These are phyloP conservation scores for Chironomus striatipennis DNA, from an alignment of 1,140 invertebrate genomes.

Conservation along the genomic window DNA sequence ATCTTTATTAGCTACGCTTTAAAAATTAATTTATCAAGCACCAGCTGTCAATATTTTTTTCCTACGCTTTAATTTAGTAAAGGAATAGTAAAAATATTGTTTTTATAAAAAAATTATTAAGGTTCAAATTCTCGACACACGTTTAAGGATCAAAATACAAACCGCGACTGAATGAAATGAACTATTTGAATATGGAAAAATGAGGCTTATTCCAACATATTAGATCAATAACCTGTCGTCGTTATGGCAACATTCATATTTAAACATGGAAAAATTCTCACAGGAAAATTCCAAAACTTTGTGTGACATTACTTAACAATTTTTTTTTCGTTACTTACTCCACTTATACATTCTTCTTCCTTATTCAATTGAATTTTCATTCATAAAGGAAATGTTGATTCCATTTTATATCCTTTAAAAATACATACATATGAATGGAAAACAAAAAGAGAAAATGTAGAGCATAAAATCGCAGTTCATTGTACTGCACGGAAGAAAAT, in stretches of 20 bases:
- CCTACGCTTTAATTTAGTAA: slow-evolving; percentile 11
- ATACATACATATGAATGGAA: background rate
- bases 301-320: background rate
- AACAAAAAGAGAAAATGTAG: background rate
- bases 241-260: background rate
- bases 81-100: background rate
- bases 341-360: background rate
- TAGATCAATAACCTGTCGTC: background rate
- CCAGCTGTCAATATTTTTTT: no score
- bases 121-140: background rate
- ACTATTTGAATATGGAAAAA: background rate
- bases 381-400: background rate
- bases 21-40: background rate
- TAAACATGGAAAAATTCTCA: background rate
- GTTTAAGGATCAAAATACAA: background rate
- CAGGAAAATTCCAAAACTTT: background rate
- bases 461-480: background rate
- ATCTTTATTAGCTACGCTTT: background rate
- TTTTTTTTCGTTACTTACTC: background rate
- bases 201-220: slow-evolving; percentile 7
- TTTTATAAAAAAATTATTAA: background rate
- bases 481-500: background rate
- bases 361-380: background rate
- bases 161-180: background rate
- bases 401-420: no score